Base-by-base conservation (phyloP, 2,797 vertebrate genomes). In the Eleutherodactylus coqui region DNA sequence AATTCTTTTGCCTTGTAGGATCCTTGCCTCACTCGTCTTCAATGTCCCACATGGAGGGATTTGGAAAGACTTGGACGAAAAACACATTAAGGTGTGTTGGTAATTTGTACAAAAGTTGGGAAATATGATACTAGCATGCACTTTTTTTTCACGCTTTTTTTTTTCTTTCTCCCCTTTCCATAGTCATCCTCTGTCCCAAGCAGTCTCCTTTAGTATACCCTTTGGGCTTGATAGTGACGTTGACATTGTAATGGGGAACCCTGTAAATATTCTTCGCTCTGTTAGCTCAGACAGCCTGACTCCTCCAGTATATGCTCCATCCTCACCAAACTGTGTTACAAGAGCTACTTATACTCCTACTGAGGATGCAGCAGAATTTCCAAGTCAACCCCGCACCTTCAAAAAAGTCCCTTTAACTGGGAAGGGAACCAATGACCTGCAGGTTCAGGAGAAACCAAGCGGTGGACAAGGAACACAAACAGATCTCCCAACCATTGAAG, bases 211-310 rank as follows among this genome's bases (percentile, higher is more conserved):
- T 93, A 98, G 97, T 93, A 98, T 97, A 89, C 97, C 97, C 80
- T 98, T 98, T 91, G 96, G 97, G 86, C 92, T 98, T 92, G 97
- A 98, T 93, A 98, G 97, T 86, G 97, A 98, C 32, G 96, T 98
- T 85, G 97, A 98, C 82, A 93, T 98, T 32, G 96, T 97, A 83
- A 97, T 97, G 97, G 97, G 97, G 29, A 96, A 97, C 91, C 96
- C 97, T 0, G 94, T 96, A 78, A 88, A 87, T n/a, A 95, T 97
- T 17, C 95, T 96, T 16, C 96, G 97, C 79, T 98, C 97, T 0
- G 91, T 96, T 89, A 98, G 97, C 90, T 97, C 96, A 0, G 97
- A 97, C 91, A 96, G 96, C 89, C 92, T 98, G 78, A 95, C 95
- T 36, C 95, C 95, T 51, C 79, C 85, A 4, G 88, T 86, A 0